Evolutionary conservation across 2,113 vertebrate species (phyloP).

Genomic region (Brachyistius frenatus): DNA sequence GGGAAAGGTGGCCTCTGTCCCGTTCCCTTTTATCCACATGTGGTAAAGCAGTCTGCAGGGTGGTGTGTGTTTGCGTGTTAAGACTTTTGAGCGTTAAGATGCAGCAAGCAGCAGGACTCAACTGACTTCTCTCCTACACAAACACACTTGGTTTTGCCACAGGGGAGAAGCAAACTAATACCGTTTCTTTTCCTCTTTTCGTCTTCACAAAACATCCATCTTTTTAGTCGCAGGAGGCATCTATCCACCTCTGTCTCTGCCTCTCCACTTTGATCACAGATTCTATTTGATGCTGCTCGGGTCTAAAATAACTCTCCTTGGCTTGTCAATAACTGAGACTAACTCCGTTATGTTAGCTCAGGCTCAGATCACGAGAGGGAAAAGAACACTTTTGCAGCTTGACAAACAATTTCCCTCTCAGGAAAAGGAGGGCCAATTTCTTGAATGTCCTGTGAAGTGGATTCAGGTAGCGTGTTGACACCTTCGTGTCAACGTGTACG

Average conservation of each 20-base stretch:
- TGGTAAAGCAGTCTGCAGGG: constrained; percentile 75
- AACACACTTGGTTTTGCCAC: constrained; percentile 71
- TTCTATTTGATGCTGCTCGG: constrained; percentile 82
- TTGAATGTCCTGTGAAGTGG: constrained; percentile 36
- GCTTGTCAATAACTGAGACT: constrained; percentile 78
- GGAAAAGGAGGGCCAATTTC: constrained; percentile 36
- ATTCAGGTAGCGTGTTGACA: constrained; percentile 34
- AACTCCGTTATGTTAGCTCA: constrained; percentile 74
- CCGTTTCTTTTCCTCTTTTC: constrained; percentile 52
- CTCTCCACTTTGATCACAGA: constrained; percentile 79
- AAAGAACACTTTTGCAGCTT: constrained; percentile 57
- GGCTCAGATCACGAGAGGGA: constrained; percentile 53
- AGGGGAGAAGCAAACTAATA: constrained; percentile 73
- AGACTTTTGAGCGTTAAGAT: constrained; percentile 47
- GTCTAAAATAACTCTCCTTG: constrained; percentile 75
- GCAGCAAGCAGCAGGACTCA: constrained; percentile 56
- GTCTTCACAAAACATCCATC: constrained; percentile 68
- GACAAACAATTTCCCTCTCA: constrained; percentile 63
- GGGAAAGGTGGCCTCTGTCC: constrained; percentile 77
- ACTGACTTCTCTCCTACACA: constrained; percentile 73
- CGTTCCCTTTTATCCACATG: constrained; percentile 82
- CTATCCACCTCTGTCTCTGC: constrained; percentile 74
- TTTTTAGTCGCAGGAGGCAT: constrained; percentile 71
- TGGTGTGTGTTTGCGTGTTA: constrained; percentile 36
- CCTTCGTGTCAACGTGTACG: background rate